A percentile compares a stretch with the other conserved stretches of the same genome.
Conservation (phyloP, 2,888 invertebrate species). For the Catocala fraxini region DNA sequence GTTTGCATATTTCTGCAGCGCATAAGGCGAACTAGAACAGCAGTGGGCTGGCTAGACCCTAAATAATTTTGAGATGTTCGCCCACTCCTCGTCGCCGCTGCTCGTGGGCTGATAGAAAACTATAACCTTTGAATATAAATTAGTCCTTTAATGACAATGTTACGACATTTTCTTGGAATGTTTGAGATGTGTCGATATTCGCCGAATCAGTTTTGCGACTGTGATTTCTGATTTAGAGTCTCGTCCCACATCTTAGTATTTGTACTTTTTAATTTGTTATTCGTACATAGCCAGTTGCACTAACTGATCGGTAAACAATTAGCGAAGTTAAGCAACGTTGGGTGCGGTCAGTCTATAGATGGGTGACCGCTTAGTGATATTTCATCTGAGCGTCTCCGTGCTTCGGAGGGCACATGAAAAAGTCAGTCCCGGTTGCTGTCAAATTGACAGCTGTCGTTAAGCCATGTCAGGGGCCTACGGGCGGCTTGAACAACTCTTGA, state of each 20-base stretch:
- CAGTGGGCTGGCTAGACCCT: slow-evolving; percentile 65
- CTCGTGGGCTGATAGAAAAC: slow-evolving; percentile 64
- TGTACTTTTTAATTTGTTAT: too few species aligned
- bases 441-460: too few species aligned
- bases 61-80: slow-evolving; percentile 67
- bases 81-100: slow-evolving; percentile 62
- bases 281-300: too few species aligned
- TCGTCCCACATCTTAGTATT: not conserved
- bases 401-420: too few species aligned
- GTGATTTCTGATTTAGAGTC: not conserved
- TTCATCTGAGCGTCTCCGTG: too few species aligned
- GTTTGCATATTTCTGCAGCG: slow-evolving; percentile 42
- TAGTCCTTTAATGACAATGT: slow-evolving; percentile 22
- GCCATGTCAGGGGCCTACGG: too few species aligned
- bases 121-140: slow-evolving; percentile 60
- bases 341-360: too few species aligned
- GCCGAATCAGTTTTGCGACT: not conserved
- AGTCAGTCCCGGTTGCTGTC: too few species aligned
- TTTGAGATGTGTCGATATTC: not conserved
- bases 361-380: too few species aligned
- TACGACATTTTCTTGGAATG: slow-evolving; percentile 19
- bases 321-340: too few species aligned
- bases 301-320: too few species aligned
- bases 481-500: too few species aligned
- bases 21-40: slow-evolving; percentile 70